Evolutionary conservation across 2,113 vertebrate genomes (phyloP).

Genomic region (Elgaria multicarinata): DNA sequence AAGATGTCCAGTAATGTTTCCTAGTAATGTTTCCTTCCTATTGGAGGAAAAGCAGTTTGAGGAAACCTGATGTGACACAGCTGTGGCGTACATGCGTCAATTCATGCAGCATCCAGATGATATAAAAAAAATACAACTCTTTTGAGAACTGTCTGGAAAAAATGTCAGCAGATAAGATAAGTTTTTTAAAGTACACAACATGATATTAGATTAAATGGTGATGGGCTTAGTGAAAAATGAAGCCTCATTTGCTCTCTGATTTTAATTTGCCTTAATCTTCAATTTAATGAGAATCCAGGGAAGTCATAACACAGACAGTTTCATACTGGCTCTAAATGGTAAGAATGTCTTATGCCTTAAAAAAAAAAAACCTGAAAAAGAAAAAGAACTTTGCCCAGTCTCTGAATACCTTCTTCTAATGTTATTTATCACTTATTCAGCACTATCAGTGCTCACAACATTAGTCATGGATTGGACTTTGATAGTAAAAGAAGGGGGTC

Average conservation of each 20-base stretch:
- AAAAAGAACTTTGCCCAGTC: not conserved
- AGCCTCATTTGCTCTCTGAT: not conserved
- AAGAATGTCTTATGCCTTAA: not conserved
- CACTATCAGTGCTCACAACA: not conserved
- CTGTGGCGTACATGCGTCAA: not conserved
- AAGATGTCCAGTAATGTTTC: not conserved
- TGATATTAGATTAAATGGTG: not conserved
- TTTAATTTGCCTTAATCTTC: not conserved
- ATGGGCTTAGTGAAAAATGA: not conserved
- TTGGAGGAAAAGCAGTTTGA: not conserved
- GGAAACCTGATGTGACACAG: not conserved
- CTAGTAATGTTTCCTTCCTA: not conserved
- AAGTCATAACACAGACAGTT: not conserved
- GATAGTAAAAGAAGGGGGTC: not conserved
- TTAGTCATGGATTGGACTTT: not conserved
- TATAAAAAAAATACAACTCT: not conserved
- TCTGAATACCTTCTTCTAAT: not conserved
- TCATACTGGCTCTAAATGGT: not conserved
- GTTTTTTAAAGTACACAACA: not conserved
- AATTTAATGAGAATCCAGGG: constrained; percentile 3
- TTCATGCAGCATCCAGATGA: not conserved
- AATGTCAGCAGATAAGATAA: not conserved
- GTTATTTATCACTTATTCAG: not conserved
- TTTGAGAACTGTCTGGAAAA: not conserved
- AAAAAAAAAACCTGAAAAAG: no score